Evolutionary conservation across 2,797 vertebrate species (phyloP).

Genomic region (Propithecus deckenii): DNA sequence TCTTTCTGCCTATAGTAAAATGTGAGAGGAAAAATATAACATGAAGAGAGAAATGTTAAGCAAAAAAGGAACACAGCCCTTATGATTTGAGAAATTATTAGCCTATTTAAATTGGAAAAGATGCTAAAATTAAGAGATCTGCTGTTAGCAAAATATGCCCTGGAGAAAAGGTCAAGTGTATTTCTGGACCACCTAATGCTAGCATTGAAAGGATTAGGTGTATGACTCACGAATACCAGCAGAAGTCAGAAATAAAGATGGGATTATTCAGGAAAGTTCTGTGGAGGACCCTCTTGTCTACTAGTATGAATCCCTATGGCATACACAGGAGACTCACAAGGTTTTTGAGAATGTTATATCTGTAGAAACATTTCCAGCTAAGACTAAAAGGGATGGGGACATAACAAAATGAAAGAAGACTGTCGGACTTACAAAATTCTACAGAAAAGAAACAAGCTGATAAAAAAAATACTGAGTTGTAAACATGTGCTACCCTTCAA

Average conservation of each 20-base stretch:
- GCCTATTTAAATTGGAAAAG: background rate
- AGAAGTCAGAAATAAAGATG: background rate
- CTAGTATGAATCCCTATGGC: background rate
- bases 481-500: background rate
- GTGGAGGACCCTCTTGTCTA: background rate
- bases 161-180: background rate
- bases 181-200: background rate
- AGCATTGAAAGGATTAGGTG: background rate
- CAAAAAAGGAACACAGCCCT: background rate
- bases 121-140: background rate
- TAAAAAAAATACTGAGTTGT: background rate
- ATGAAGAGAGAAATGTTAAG: background rate
- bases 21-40: background rate
- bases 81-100: background rate
- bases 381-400: background rate
- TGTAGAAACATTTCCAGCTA: background rate
- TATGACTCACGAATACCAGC: background rate
- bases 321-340: background rate
- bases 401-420: background rate
- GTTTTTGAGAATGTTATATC: background rate
- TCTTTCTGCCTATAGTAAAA: background rate
- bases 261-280: background rate
- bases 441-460: background rate
- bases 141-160: background rate
- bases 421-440: background rate